These are phyloP conservation scores for Lasaia peninsularis DNA, from an alignment of 1,140 invertebrate genomes.

Conservation along the genomic window DNA sequence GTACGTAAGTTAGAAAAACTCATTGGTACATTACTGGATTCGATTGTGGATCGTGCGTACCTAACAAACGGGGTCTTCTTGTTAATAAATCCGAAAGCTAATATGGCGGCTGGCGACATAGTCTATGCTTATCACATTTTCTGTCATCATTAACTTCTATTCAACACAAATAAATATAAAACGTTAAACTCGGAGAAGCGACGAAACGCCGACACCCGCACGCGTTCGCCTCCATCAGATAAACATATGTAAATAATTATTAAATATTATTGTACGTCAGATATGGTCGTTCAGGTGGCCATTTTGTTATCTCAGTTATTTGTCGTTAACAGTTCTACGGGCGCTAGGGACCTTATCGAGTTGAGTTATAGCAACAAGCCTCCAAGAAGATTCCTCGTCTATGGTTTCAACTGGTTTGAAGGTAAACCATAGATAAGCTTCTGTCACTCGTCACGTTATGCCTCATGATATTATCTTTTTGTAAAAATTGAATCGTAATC, in stretches of 20 bases:
- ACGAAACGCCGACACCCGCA: conserved; percentile 31
- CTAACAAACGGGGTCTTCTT: too few relatives aligned
- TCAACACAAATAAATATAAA: conserved; percentile 6
- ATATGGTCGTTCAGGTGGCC: conserved; percentile 69
- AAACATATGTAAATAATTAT: conserved; percentile 59
- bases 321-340: conserved; percentile 65
- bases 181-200: conserved; percentile 27
- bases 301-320: conserved; percentile 69
- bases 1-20: too few relatives aligned
- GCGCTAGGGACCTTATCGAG: conserved; percentile 53
- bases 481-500: conserved; percentile 18
- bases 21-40: too few relatives aligned
- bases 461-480: conserved; percentile 30
- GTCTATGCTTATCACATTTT: not conserved
- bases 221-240: conserved; percentile 35
- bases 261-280: conserved; percentile 70
- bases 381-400: conserved; percentile 38
- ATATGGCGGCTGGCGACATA: not conserved
- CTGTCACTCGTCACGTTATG: conserved; percentile 10
- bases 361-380: conserved; percentile 61
- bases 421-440: conserved; percentile 33
- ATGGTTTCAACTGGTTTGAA: conserved; percentile 39
- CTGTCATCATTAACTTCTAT: conserved; percentile 2
- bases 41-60: too few relatives aligned
- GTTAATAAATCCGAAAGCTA: not conserved